Conservation (phyloP, 2,113 vertebrate species). For the Chroicocephalus ridibundus region DNA sequence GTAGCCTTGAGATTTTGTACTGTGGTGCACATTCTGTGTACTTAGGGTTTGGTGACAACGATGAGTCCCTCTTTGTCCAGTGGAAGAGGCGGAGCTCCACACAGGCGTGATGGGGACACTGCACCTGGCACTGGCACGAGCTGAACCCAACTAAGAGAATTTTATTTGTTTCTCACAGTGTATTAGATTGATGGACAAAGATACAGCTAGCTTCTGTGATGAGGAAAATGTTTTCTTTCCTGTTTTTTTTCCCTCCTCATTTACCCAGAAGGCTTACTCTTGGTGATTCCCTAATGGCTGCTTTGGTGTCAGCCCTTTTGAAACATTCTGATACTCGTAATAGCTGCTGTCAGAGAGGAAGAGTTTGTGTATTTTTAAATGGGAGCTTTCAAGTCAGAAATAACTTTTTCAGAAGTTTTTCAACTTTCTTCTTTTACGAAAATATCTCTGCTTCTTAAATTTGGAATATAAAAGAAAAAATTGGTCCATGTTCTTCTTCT, state of each 20-base stretch:
- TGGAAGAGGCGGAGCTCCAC: background rate
- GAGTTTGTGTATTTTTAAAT: background rate
- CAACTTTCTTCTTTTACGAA: background rate
- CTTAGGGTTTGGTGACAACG: background rate
- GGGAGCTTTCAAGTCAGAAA: background rate
- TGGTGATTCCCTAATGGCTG: background rate
- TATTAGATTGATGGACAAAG: background rate
- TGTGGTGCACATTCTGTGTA: background rate
- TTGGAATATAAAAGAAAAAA: background rate
- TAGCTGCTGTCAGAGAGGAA: background rate
- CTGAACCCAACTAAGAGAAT: background rate
- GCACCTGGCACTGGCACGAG: background rate
- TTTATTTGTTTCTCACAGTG: background rate
- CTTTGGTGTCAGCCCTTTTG: background rate
- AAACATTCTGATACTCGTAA: background rate
- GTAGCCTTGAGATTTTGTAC: background rate
- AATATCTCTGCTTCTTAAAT: background rate
- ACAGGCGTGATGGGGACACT: fast-evolving
- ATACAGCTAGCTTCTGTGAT: background rate
- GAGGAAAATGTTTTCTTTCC: background rate
- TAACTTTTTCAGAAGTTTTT: background rate
- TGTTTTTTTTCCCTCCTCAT: background rate
- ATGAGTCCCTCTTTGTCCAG: background rate
- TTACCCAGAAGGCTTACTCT: background rate
- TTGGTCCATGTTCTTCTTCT: background rate